Evolutionary conservation across 2,797 vertebrate species (phyloP), one percentile per base, ranked within the genome.

Genomic region (Anas bernieri): DNA sequence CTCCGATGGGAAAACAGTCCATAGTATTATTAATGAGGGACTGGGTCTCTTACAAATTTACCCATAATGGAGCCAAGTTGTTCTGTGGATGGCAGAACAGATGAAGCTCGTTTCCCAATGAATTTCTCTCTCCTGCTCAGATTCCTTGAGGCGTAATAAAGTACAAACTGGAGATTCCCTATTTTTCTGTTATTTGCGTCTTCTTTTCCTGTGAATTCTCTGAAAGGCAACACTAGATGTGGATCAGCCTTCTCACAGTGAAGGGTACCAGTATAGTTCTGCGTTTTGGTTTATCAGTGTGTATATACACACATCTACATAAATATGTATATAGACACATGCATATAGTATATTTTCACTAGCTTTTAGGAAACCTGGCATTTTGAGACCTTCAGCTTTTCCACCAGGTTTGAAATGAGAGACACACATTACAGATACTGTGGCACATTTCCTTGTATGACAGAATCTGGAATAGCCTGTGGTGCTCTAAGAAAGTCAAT

Each of bases 1-100:
- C 30, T 86, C 21, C 70, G 73, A 58, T 66, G 77, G 77, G 67
- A 94, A 59, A 73, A 86, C 16, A 66, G 80, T 84, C 50, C 33
- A 14, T 4, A 2, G 22, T 83, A 78, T 69, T 84, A n/a, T 35
- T 92, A 86, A 58, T 70, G 79, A 50, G n/a, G 33, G 33, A 39
- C 63, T 77, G n/a, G 25, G 30, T 46, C 90, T 81, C 58, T 78
- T 75, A 86, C 68, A 26, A 69, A 73, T 81, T 83, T 93, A 48
- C 86, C 37, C 1, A 1, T 81, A 75, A 39, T 72, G 28, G 28
- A n/a, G 45, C 43, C 31, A 76, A 86, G 23, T 83, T 52, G 16
- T 78, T 88, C 41, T 3, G 1, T 91, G 63, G 17, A 72, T 69
- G 70, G 46, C 68, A 37, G n/a, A 81, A 39, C 48, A 90, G 58